A percentile compares a stretch with the other conserved stretches of the same genome.
Conservation (phyloP, 1,140 invertebrate species). For the Monomorium pharaonis region DNA sequence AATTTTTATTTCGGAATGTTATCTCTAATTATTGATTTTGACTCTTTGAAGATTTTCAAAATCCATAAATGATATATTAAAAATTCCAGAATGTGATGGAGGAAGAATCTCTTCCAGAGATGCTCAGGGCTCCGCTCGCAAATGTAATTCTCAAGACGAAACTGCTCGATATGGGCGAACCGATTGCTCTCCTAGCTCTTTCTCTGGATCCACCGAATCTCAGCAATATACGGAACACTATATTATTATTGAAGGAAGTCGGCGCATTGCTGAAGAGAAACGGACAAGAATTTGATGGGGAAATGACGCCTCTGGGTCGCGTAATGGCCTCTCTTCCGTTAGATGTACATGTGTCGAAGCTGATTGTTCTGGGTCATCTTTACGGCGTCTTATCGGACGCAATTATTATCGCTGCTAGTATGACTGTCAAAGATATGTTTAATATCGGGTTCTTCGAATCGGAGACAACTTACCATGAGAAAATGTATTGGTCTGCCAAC, state of each 20-base stretch:
- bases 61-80: conserved; percentile 13
- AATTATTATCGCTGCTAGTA: conserved; percentile 94
- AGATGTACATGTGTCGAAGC: conserved; percentile 92
- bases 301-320: conserved; percentile 94
- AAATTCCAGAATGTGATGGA: conserved; percentile 74
- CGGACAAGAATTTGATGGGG: conserved; percentile 91
- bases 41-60: neutral
- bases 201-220: conserved; percentile 95
- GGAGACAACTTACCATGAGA: conserved; percentile 91
- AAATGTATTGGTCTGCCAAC: conserved; percentile 92
- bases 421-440: conserved; percentile 94
- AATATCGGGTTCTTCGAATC: conserved; percentile 89
- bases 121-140: conserved; percentile 92
- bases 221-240: conserved; percentile 91
- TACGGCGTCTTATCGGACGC: conserved; percentile 94
- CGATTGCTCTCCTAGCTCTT: conserved; percentile 92
- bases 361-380: conserved; percentile 95
- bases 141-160: conserved; percentile 94
- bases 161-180: conserved; percentile 93
- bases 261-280: conserved; percentile 89
- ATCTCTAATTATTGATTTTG: neutral
- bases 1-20: neutral
- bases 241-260: conserved; percentile 94
- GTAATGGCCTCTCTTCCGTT: conserved; percentile 94
- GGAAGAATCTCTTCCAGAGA: conserved; percentile 90